These are phyloP conservation scores for Trachymyrmex septentrionalis DNA, from an alignment of 1,140 invertebrate genomes.

Conservation along the genomic window DNA sequence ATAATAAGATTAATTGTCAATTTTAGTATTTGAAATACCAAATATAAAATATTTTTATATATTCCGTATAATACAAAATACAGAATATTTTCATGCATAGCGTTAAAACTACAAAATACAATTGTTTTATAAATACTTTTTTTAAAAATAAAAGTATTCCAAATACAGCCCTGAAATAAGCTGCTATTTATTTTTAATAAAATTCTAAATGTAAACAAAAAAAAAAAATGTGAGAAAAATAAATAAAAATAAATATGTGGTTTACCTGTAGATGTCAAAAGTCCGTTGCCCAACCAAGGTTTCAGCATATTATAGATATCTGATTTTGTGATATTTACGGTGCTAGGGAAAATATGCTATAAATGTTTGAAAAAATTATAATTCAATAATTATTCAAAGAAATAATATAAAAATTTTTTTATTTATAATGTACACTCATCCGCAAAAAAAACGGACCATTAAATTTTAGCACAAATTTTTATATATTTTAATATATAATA, in stretches of 20 bases:
- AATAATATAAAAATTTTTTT: neutral
- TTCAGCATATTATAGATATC: slow-evolving; percentile 88
- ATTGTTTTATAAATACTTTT: no score
- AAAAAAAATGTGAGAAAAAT: neutral
- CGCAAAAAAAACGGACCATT: no score
- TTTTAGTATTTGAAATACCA: no score
- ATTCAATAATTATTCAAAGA: neutral
- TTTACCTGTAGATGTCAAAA: slow-evolving; percentile 89
- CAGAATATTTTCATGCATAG: no score
- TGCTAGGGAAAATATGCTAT: slow-evolving; percentile 80
- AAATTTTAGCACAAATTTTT: no score
- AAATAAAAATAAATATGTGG: neutral
- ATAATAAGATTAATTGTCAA: no score
- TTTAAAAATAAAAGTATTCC: no score
- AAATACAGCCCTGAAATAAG: neutral
- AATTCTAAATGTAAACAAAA: no score
- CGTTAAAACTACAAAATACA: no score
- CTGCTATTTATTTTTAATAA: neutral
- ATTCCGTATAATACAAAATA: no score
- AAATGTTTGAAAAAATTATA: slow-evolving; percentile 26
- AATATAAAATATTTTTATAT: no score
- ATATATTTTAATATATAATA: no score
- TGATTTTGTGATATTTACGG: slow-evolving; percentile 89
- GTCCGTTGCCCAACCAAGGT: slow-evolving; percentile 90
- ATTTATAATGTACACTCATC: neutral